phyloP scores from a whole-genome alignment of 2,113 vertebrate genomes.

The Otocyon megalotis region DNA sequence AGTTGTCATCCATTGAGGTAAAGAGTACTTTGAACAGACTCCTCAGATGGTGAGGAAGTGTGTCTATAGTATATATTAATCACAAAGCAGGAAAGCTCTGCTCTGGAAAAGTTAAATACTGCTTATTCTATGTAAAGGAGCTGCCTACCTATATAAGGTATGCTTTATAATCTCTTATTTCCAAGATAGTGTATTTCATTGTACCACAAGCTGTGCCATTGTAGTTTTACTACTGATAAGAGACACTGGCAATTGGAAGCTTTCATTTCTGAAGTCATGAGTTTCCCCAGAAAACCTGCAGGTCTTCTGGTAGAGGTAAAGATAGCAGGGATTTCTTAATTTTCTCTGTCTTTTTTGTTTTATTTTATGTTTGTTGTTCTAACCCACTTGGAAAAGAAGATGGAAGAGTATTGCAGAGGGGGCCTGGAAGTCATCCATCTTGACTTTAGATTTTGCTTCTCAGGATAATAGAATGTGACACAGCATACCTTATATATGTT shows the following conservation, averaged over 20 bases:
- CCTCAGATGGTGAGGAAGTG: neutral
- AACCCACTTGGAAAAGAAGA: neutral
- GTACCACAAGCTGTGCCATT: neutral
- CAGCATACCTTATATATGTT: neutral
- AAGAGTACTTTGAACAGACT: neutral
- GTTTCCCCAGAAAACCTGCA: neutral
- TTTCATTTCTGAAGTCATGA: neutral
- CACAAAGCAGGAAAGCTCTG: neutral
- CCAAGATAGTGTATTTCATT: neutral
- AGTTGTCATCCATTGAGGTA: neutral
- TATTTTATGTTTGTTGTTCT: neutral
- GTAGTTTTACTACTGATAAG: neutral
- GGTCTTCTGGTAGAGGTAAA: neutral
- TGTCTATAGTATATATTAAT: neutral
- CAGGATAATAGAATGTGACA: neutral
- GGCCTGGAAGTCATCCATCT: neutral
- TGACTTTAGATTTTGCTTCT: neutral
- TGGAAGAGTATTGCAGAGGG: neutral
- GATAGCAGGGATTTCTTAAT: neutral
- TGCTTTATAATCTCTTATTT: neutral
- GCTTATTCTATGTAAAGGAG: neutral
- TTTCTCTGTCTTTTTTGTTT: neutral
- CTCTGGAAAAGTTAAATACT: neutral
- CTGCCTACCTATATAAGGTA: neutral
- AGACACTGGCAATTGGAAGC: neutral